These are phyloP conservation scores for Setophaga petechia DNA, from an alignment of 2,113 vertebrate genomes.

Conservation along the genomic window DNA sequence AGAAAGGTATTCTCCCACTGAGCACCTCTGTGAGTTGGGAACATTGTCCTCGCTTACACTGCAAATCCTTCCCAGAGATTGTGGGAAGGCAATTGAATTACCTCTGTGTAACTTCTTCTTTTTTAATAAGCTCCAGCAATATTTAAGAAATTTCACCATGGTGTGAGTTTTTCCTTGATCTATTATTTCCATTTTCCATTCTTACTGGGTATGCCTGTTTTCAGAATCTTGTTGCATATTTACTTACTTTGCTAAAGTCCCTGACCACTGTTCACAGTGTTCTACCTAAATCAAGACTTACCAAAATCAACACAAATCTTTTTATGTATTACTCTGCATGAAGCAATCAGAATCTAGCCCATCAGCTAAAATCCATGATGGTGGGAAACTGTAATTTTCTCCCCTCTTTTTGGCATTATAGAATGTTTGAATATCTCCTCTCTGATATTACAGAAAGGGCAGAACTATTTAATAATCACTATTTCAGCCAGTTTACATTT, in stretches of 20 bases:
- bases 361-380: background rate
- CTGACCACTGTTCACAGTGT: background rate
- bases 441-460: background rate
- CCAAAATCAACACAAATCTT: background rate
- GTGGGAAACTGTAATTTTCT: background rate
- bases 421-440: background rate
- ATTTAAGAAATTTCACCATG: background rate
- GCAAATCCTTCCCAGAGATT: background rate
- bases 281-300: background rate
- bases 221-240: background rate
- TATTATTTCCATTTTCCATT: background rate
- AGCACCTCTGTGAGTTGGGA: accelerated
- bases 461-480: background rate
- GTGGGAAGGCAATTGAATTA: background rate
- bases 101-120: background rate
- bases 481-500: background rate
- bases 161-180: background rate
- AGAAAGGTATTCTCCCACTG: background rate
- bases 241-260: background rate
- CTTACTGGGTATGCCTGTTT: background rate
- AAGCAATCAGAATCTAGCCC: background rate
- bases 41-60: background rate
- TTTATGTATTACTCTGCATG: background rate
- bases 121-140: background rate
- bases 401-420: background rate